Evolutionary conservation across 64 coral and sea anemone genomes (phyloP).

Genomic region (Stichodactyla helianthus): DNA sequence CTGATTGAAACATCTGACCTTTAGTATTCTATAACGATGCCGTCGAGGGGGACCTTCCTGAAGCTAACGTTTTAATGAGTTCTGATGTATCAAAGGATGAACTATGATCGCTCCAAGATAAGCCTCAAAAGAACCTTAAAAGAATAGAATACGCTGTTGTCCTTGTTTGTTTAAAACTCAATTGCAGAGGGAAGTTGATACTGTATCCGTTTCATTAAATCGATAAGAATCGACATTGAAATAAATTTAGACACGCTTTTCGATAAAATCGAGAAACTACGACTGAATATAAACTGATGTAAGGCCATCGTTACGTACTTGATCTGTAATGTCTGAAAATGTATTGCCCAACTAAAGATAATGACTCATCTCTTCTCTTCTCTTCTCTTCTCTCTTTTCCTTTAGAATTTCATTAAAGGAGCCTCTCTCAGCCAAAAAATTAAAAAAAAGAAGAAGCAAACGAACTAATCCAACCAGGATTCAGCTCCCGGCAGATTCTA

Average conservation of each 20-base stretch:
- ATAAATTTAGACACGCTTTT: not conserved
- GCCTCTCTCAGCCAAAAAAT: too few species aligned
- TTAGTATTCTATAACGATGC: not conserved
- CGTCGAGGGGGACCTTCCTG: not conserved
- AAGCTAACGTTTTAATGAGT: not conserved
- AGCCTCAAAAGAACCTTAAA: not conserved
- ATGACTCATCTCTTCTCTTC: too few species aligned
- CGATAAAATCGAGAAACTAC: not conserved
- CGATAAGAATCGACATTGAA: not conserved
- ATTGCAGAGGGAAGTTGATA: not conserved
- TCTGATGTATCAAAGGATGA: not conserved
- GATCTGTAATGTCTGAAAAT: not conserved
- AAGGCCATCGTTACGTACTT: not conserved
- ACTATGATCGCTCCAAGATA: not conserved
- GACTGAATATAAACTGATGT: not conserved
- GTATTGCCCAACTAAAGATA: not conserved
- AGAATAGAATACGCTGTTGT: not conserved
- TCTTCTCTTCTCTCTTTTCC: not conserved
- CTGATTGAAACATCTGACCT: not conserved
- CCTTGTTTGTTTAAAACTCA: not conserved
- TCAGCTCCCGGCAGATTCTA: too few species aligned
- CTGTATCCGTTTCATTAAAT: slow-evolving; percentile 3
- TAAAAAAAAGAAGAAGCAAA: too few species aligned
- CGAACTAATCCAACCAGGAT: too few species aligned
- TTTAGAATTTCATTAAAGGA: not conserved